These are phyloP conservation scores for Eurytoma californica DNA, from an alignment of 2,888 invertebrate genomes.

Conservation along the genomic window DNA sequence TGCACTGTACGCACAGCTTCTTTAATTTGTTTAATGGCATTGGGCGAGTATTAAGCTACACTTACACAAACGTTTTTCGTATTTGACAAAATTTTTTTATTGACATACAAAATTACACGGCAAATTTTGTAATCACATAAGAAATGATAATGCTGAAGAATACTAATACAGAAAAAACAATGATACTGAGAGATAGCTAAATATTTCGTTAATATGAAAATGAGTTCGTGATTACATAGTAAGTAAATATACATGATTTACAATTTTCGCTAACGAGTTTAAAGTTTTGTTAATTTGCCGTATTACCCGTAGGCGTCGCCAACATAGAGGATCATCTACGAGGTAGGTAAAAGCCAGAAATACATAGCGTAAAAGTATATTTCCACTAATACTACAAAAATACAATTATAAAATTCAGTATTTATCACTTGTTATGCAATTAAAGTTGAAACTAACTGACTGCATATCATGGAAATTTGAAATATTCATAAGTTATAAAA, in stretches of 20 bases:
- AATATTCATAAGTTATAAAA: neutral
- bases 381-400: slow-evolving; percentile 46
- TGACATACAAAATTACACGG: neutral
- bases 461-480: neutral
- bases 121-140: neutral
- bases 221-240: too few relatives aligned
- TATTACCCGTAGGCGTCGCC: slow-evolving; percentile 50
- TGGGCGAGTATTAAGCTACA: too few relatives aligned
- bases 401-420: slow-evolving; percentile 31
- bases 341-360: slow-evolving; percentile 56
- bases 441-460: neutral
- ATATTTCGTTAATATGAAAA: slow-evolving; percentile 29
- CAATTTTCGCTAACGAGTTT: slow-evolving; percentile 21
- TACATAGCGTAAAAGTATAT: slow-evolving; percentile 50
- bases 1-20: neutral
- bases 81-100: neutral
- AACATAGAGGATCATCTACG: slow-evolving; percentile 52
- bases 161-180: too few relatives aligned
- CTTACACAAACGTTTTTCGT: too few relatives aligned
- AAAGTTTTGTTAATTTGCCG: slow-evolving; percentile 44
- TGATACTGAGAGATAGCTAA: neutral
- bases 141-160: too few relatives aligned
- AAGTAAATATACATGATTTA: slow-evolving; percentile 4
- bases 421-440: slow-evolving; percentile 19
- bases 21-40: too few relatives aligned